These are phyloP conservation scores for Gephyroberyx darwinii DNA, from an alignment of 2,797 vertebrate genomes.

Conservation along the genomic window DNA sequence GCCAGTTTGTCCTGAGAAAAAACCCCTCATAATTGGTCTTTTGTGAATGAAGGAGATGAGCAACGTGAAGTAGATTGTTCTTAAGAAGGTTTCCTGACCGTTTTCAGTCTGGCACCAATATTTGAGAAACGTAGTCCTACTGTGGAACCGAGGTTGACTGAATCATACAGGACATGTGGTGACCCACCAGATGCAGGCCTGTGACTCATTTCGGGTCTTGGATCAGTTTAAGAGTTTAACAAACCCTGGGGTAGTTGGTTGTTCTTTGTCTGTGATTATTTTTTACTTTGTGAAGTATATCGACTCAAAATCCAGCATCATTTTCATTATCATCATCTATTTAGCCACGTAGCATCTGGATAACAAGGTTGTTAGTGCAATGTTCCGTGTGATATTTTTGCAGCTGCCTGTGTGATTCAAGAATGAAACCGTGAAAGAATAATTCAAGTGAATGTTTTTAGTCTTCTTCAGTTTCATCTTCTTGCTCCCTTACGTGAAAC, in stretches of 20 bases:
- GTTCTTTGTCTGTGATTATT: slow-evolving; percentile 23
- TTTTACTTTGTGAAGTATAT: too few species aligned
- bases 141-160: slow-evolving; percentile 31
- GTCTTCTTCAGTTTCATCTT: too few species aligned
- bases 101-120: slow-evolving; percentile 41
- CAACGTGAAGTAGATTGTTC: slow-evolving; percentile 31
- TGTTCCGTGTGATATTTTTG: too few species aligned
- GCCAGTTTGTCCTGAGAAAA: slow-evolving; percentile 31
- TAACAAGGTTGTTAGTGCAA: too few species aligned
- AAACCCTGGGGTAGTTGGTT: slow-evolving; percentile 20
- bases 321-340: too few species aligned
- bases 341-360: too few species aligned
- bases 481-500: too few species aligned
- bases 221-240: neutral
- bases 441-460: too few species aligned
- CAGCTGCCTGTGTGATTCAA: too few species aligned
- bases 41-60: slow-evolving; percentile 57
- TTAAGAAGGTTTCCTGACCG: slow-evolving; percentile 13
- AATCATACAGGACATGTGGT: slow-evolving; percentile 59
- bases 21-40: slow-evolving; percentile 29
- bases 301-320: neutral
- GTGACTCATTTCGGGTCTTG: slow-evolving; percentile 49
- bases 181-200: slow-evolving; percentile 46
- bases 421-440: too few species aligned
- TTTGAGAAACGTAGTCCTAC: slow-evolving; percentile 46